These are phyloP conservation scores for Reticulitermes speratus DNA, from an alignment of 1,140 invertebrate genomes.

Conservation along the genomic window DNA sequence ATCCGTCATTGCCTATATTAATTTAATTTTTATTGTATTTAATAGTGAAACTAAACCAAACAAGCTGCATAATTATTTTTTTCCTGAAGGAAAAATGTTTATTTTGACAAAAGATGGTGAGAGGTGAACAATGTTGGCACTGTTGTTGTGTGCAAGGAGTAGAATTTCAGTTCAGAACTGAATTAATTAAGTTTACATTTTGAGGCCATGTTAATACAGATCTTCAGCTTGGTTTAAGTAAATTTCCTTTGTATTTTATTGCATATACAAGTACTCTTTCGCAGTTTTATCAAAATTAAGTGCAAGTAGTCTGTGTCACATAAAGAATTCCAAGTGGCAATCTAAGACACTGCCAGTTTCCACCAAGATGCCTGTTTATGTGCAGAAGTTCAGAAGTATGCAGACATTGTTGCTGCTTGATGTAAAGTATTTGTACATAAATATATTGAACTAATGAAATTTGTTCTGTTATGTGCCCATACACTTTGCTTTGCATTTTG, in stretches of 20 bases:
- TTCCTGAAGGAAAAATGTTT: background rate
- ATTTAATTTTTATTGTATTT: background rate
- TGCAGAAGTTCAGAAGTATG: background rate
- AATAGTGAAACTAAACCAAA: background rate
- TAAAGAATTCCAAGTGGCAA: background rate
- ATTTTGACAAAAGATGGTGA: background rate
- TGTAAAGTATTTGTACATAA: constrained; percentile 13
- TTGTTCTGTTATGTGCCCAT: background rate
- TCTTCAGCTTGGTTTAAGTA: background rate
- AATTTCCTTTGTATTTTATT: background rate
- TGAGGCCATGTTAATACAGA: background rate
- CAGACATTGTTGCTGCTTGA: background rate
- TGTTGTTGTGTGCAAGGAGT: background rate
- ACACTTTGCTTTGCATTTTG: background rate
- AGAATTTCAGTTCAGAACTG: background rate
- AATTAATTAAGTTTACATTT: background rate
- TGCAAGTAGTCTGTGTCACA: background rate
- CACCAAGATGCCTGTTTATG: background rate
- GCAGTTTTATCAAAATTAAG: background rate
- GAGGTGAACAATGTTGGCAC: background rate
- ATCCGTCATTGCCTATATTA: background rate
- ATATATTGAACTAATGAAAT: background rate
- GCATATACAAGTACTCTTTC: background rate
- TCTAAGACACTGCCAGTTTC: constrained; percentile 9
- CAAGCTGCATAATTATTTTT: background rate